Conservation (phyloP, 2,113 vertebrate species). For the Ceyx melanurus region DNA sequence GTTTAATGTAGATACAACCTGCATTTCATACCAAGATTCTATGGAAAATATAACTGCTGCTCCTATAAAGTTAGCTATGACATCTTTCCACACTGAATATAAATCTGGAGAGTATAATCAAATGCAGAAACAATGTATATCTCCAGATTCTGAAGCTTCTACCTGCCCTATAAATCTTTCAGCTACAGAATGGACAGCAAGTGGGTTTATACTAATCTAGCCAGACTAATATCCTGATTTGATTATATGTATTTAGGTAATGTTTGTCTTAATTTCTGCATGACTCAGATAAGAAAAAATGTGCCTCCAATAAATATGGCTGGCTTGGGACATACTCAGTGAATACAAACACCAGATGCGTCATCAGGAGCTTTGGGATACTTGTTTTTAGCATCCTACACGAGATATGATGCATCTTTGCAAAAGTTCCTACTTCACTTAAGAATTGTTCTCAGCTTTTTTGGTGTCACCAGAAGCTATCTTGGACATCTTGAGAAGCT, state of each 20-base stretch:
- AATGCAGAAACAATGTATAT: conserved; percentile 60
- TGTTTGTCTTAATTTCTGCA: conserved; percentile 38
- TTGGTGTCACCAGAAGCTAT: background rate
- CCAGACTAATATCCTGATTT: conserved; percentile 14
- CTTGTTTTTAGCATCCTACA: conserved; percentile 51
- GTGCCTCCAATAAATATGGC: conserved; percentile 47
- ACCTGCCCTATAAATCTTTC: conserved; percentile 36
- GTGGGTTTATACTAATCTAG: background rate
- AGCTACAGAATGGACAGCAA: background rate
- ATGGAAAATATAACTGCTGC: conserved; percentile 64
- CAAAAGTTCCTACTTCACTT: conserved; percentile 57
- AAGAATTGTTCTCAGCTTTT: conserved; percentile 53
- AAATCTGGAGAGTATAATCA: conserved; percentile 72
- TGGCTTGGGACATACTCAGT: conserved; percentile 46
- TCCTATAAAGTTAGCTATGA: conserved; percentile 59
- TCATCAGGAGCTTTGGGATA: conserved; percentile 32
- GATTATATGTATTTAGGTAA: background rate
- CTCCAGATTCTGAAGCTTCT: conserved; percentile 39
- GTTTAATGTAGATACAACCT: conserved; percentile 6
- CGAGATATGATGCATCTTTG: conserved; percentile 25
- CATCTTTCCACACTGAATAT: conserved; percentile 50
- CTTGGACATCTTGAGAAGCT: background rate
- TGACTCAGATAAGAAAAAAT: conserved; percentile 61
- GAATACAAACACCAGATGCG: conserved; percentile 47
- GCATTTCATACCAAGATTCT: background rate